Evolutionary conservation across 2,113 vertebrate genomes (phyloP), one percentile per base, ranked within the genome.

Genomic region (Scytalopus superciliaris): DNA sequence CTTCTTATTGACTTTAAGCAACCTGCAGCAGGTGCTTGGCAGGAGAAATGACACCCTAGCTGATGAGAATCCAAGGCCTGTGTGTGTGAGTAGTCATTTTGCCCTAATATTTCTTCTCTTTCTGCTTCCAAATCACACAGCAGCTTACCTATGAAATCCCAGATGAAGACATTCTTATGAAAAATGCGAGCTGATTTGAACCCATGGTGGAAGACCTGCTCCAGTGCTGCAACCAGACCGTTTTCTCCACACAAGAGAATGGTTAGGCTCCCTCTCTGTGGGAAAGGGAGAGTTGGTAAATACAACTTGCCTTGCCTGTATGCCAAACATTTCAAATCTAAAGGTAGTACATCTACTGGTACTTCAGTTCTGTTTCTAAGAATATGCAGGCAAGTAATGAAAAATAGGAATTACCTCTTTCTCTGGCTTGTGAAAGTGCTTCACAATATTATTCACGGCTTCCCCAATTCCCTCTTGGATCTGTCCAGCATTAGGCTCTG

Each of bases 351-450:
- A 28, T 79, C 63, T 39, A 31, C n/a, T 39, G 10, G 42, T n/a
- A 50, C 47, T 86, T 84, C 17, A 63, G 55, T 42, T 53, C 52
- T 40, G 40, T 40, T 89, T 93, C 64, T 81, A 69, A 89, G 86
- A 74, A 42, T 6, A 27, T 8, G 37, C 33, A 35, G 39, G 22
- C 28, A 80, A 56, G 21, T 44, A 56, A 64, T 4, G 21, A 67
- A 49, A 84, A 94, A 27, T 2, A 79, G 55, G 45, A 82, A 57
- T 47, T 98, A 99, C 99, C 99, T 99, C 99, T 97, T 99, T 99
- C 84, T 99, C 99, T 28, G 99, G 99, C 95, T 99, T 99, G 97
- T 99, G 99, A 74, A 99, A 99, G 95, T 99, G 99, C 88, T 99
- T 99, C 49, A 99, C 99, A 45, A 99, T 99, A 96, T 99, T 99